Conservation (phyloP, 2,113 vertebrate species). For the Gulo gulo region DNA sequence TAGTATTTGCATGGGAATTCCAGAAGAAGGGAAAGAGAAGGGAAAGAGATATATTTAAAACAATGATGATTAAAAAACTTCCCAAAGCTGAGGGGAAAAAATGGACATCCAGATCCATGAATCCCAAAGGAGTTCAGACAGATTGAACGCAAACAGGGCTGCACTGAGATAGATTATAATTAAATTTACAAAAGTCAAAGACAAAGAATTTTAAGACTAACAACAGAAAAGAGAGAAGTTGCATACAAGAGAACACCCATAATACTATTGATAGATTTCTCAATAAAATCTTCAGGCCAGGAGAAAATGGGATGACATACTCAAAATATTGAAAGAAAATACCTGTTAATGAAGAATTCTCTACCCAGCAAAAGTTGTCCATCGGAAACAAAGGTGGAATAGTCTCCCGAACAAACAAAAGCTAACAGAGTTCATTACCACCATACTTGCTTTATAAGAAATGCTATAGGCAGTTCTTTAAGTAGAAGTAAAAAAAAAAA, state of each 20-base stretch:
- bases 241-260: background rate
- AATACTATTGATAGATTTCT: background rate
- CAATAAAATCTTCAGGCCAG: background rate
- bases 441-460: background rate
- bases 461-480: background rate
- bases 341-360: background rate
- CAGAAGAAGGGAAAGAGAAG: background rate
- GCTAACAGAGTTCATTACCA: background rate
- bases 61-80: background rate
- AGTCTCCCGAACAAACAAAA: background rate
- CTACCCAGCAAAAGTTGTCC: background rate
- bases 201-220: background rate
- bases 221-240: background rate
- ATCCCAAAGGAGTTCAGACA: too few relatives aligned
- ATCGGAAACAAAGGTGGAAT: background rate
- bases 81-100: too few relatives aligned
- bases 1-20: background rate
- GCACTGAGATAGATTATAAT: background rate
- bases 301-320: background rate
- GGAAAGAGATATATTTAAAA: background rate
- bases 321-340: background rate
- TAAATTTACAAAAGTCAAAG: background rate
- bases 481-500: background rate
- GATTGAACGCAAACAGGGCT: too few relatives aligned
- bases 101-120: too few relatives aligned